These are phyloP conservation scores for Calameuta filiformis DNA, from an alignment of 2,888 invertebrate genomes.

Conservation along the genomic window DNA sequence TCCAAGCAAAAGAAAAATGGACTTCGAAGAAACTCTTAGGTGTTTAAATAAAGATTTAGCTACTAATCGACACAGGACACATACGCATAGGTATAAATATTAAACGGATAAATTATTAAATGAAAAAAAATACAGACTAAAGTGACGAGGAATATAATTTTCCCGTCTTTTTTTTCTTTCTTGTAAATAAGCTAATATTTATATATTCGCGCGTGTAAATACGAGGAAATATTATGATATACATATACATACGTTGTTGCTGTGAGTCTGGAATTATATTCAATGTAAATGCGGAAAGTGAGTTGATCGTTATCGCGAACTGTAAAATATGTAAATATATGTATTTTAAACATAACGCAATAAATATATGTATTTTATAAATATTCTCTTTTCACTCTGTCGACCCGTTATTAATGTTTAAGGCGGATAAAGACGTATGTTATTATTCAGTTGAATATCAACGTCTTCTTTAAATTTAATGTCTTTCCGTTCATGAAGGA, in stretches of 20 bases:
- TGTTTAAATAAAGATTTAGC: neutral
- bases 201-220: conserved; percentile 18
- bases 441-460: neutral
- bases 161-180: neutral
- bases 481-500: neutral
- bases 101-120: neutral
- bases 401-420: neutral
- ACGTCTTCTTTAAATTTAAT: neutral
- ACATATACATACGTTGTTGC: conserved; percentile 20
- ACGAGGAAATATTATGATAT: conserved; percentile 12
- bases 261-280: conserved; percentile 19
- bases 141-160: neutral
- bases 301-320: conserved; percentile 15
- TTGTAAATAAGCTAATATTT: conserved; percentile 17
- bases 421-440: neutral
- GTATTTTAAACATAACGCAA: conserved; percentile 21
- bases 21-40: neutral
- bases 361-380: conserved; percentile 24
- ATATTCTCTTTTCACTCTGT: neutral
- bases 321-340: conserved; percentile 23
- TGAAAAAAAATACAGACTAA: conserved; percentile 4
- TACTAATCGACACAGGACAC: neutral
- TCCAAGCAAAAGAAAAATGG: neutral
- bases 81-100: conserved; percentile 1
- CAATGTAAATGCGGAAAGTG: conserved; percentile 9